Conservation (phyloP, 2,113 vertebrate species). For the Varanus salvator region DNA sequence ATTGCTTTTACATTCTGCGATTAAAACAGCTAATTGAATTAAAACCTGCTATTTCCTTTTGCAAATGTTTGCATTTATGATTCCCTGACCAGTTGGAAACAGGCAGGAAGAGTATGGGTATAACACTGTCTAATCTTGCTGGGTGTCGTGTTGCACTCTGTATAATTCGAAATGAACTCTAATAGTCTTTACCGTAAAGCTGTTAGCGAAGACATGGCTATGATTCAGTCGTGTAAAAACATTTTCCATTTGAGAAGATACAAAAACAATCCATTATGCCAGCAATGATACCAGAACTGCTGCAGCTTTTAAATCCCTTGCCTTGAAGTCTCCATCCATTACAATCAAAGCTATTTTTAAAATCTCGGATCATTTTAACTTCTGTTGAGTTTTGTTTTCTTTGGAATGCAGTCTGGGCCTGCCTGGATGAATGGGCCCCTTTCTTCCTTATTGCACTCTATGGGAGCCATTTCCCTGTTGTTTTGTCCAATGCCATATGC, state of each 20-base stretch:
- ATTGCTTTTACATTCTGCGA: conserved; percentile 21
- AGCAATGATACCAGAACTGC: neutral
- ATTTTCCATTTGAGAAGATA: conserved; percentile 2
- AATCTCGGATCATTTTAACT: neutral
- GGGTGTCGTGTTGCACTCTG: neutral
- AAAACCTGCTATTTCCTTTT: neutral
- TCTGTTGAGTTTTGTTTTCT: neutral
- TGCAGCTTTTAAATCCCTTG: neutral
- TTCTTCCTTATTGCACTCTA: neutral
- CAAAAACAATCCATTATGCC: neutral
- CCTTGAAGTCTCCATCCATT: conserved; percentile 15
- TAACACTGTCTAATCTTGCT: neutral
- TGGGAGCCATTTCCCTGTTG: neutral
- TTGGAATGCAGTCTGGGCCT: conserved; percentile 13
- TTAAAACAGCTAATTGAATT: conserved; percentile 36
- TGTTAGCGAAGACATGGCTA: conserved; percentile 14
- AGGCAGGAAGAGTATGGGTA: neutral
- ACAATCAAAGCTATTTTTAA: conserved; percentile 20
- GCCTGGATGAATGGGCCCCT: neutral
- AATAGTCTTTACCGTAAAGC: neutral
- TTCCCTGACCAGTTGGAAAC: conserved; percentile 1
- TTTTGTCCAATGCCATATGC: neutral
- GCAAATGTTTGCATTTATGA: conserved; percentile 26
- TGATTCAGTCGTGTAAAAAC: neutral
- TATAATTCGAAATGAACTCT: conserved; percentile 1